Evolutionary conservation across 1,140 invertebrate species (phyloP), one percentile per base, ranked within the genome.

Genomic region (Physella acuta): DNA sequence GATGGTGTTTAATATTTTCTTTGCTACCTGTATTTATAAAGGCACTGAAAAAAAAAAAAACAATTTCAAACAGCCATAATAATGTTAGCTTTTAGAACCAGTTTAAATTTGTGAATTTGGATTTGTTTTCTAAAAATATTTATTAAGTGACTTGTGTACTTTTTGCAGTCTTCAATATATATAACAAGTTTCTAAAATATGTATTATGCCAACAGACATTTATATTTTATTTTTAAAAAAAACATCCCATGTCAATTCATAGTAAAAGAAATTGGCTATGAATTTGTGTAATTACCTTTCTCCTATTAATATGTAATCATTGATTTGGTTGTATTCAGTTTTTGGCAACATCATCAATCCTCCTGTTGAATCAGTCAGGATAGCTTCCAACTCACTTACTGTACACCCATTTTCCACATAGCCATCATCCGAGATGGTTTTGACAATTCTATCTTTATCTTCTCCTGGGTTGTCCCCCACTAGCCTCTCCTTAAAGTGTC

Each of bases 401-500:
- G 58, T 33, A 33, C 26, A 60, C 31, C 8, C 24, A 4, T 55
- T 31, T 60, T 36, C 58, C 31, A 3, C 16, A 8, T 11, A 3
- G 31, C 58, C 4, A 28, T 60, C 31, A 14, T 11, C 11, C 44
- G 44, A 49, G 11, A 11, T 11, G n/a, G 11, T n/a, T 8, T 28
- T 11, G 28, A 28, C 53, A 59, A 37, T 14, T 11, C 5, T 2
- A 3, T 37, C 59, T 39, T 3, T 3, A 2, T 14, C 33, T 14
- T 8, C 59, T 24, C 16, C 8, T 61, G 8, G 59, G 4, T 33
- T 30, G 20, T 39, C 37, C 34, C 8, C 37, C 5, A n/a, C 16
- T 36, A 8, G 8, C 8, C 30, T 34, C 11, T 11, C 3, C 56
- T 59, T 30, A 31, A 66, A 80, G 74, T 80, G 79, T 31, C 75